Evolutionary conservation across 2,888 invertebrate genomes (phyloP), one percentile per base, ranked within the genome.

Genomic region (Heliconius hortense): DNA sequence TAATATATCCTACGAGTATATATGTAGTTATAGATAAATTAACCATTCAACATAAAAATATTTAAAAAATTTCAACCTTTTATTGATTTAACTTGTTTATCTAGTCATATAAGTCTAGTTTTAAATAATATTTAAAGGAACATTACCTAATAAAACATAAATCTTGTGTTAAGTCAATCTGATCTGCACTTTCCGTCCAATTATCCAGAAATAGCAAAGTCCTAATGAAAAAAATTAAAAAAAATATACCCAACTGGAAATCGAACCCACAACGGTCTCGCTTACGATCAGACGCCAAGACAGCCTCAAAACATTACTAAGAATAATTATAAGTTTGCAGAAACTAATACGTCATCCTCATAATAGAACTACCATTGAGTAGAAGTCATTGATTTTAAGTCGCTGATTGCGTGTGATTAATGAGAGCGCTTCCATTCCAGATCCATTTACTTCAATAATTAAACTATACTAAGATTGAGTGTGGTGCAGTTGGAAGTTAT

Each of bases 351-450:
- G 80, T 80, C 80, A 81, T 79, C 18, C 69, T 15, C 56, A 78
- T 79, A 77, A 77, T 78, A 79, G 79, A 79, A 77, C 74, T 77
- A 74, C 79, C 78, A 80, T 79, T 72, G 67, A 76, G 79, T 78
- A 76, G 78, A 77, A 76, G 81, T 81, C 82, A 87, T 87, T 84
- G 89, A 89, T 88, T 87, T 81, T 80, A 82, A 81, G 85, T 87
- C 86, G 81, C 85, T 87, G 90, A 89, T 90, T 82, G 79, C 76
- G n/a, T 78, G 80, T 89, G 90, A 90, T 90, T 88, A 85, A 90
- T 90, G 84, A 81, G 76, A 76, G 77, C 76, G 64, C 68, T 74
- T 64, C 62, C 56, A 56, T 74, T 75, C 62, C 63, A 53, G 84
- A 85, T 84, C 82, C 84, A 85, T 84, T 83, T 84, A 86, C 86